Base-by-base conservation (phyloP, 2,888 invertebrate species). In the Achlya flavicornis region DNA sequence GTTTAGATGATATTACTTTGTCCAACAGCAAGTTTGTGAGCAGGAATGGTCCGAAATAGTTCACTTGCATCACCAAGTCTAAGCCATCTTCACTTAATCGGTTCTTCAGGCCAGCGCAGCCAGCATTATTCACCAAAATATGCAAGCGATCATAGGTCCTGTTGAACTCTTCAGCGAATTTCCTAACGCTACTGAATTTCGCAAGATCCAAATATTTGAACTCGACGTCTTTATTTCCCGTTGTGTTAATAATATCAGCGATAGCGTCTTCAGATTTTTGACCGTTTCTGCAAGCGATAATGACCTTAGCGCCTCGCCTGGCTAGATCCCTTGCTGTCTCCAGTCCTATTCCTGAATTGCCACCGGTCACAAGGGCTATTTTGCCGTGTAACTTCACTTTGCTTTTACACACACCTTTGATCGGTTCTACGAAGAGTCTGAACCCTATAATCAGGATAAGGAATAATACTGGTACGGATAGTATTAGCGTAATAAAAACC, bases 311-410 rank as follows among this genome's bases (percentile, higher is more conserved):
- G 5, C 96, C 96, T 67, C 96, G 90, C 68, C 90, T 92, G 0
- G 97, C 97, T 68, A 98, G 86, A 73, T 96, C 96, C 65, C 91
- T 89, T 0, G 95, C 96, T 0, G 97, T 96, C 88, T 97, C 97
- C 80, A 96, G 95, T 1, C 98, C 98, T 65, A 98, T 97, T 3
- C 98, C 98, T 1, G 96, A 95, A 84, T 97, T 97, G 0, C 97
- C 95, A 8, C 98, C 98, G 0, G 98, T 98, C 8, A 98, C 92
- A 53, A 98, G 94, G 0, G 94, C 94, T 58, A 96, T 91, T 94
- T 97, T 96, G 57, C 94, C 95, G 3, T 85, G 67, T 3, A 93
- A 68, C 43, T 81, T 79, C 0, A 72, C 80, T 46, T 80, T 80
- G 58, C 90, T 90, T 62, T 71, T 84, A 69, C 91, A 92, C 16